A percentile compares a stretch with the other conserved stretches of the same genome.
phyloP scores from a whole-genome alignment of 1,140 invertebrate genomes.

The Orussus abietinus region DNA sequence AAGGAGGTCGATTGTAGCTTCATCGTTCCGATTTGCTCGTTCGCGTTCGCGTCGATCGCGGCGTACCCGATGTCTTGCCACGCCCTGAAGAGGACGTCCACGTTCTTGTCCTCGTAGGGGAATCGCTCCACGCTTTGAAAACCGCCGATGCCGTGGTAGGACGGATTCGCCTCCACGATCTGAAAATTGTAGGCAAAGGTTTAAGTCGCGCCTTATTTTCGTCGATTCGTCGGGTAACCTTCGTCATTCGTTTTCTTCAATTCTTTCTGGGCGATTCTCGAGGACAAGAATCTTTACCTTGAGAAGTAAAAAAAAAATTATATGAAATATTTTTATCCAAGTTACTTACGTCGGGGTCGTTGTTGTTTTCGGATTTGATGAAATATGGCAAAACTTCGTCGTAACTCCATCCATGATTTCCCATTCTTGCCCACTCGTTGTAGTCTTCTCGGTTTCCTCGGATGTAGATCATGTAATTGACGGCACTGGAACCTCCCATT shows the following conservation, averaged over 20 bases:
- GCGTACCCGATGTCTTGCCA: slow-evolving; percentile 59
- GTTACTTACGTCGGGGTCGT: slow-evolving; percentile 29
- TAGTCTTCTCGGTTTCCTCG: slow-evolving; percentile 64
- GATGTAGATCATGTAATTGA: slow-evolving; percentile 69
- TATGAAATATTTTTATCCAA: too few species aligned
- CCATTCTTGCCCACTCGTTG: slow-evolving; percentile 63
- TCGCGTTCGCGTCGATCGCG: slow-evolving; percentile 56
- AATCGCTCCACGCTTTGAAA: slow-evolving; percentile 62
- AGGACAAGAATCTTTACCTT: too few species aligned
- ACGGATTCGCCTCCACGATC: slow-evolving; percentile 39
- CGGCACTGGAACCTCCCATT: slow-evolving; percentile 60
- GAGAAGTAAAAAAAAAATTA: too few species aligned
- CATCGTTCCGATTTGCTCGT: slow-evolving; percentile 57
- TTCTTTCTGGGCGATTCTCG: too few species aligned
- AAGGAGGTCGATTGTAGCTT: slow-evolving; percentile 58
- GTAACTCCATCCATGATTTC: slow-evolving; percentile 65
- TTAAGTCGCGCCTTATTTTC: too few species aligned
- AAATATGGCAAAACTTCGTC: slow-evolving; percentile 61
- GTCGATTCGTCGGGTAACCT: too few species aligned
- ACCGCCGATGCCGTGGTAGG: slow-evolving; percentile 58
- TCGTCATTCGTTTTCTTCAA: too few species aligned
- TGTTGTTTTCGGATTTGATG: slow-evolving; percentile 56
- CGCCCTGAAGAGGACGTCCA: slow-evolving; percentile 54
- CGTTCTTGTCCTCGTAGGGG: slow-evolving; percentile 58
- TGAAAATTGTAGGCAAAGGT: slow-evolving; percentile 14